Evolutionary conservation across 1,140 invertebrate genomes (phyloP), one percentile per base, ranked within the genome.

Genomic region (Parapsyche elsis): DNA sequence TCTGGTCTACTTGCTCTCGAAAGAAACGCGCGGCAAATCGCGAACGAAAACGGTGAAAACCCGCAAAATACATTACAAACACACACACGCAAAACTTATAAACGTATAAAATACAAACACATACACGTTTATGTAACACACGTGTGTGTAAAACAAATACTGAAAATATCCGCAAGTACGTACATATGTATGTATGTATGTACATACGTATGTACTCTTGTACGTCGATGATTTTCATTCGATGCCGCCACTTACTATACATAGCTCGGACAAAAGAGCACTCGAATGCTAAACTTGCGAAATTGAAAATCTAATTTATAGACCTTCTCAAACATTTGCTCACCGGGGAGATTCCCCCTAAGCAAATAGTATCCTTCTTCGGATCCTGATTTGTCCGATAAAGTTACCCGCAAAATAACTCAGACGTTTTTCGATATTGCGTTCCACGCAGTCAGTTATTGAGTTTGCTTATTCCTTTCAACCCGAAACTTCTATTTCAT

Each of bases 231-330:
- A 23, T 71, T 71, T 38, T 71, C 23, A 23, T 10, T 16, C 70
- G 24, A 71, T 2, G 30, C 38, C 70, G 12, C 21, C 61, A 16
- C 23, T 75, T 61, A 19, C 64, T 38, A 38, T 38, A 23, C 64
- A 19, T 16, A 23, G 30, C 12, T 9, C 30, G 57, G 75, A 77
- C 75, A 61, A 64, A 38, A 75, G 46, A n/a, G 75, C 75, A 59
- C 75, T 77, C 75, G 75, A 77, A 77, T 77, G 75, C 75, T 77
- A 77, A 77, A 77, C 75, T 77, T 77, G 26, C 75, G 59, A 77
- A 77, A 77, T 77, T 77, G 75, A 77, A 77, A 77, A 77, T 77
- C 75, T 77, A 77, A 77, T 77, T 77, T 77, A 77, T 77, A 77
- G 75, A 77, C 75, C 75, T 77, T 77, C 49, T 77, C 75, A 77